A percentile compares a stretch with the other conserved stretches of the same genome.
These are phyloP conservation scores for Philonicus albiceps DNA, from an alignment of 2,888 invertebrate genomes.

Conservation along the genomic window DNA sequence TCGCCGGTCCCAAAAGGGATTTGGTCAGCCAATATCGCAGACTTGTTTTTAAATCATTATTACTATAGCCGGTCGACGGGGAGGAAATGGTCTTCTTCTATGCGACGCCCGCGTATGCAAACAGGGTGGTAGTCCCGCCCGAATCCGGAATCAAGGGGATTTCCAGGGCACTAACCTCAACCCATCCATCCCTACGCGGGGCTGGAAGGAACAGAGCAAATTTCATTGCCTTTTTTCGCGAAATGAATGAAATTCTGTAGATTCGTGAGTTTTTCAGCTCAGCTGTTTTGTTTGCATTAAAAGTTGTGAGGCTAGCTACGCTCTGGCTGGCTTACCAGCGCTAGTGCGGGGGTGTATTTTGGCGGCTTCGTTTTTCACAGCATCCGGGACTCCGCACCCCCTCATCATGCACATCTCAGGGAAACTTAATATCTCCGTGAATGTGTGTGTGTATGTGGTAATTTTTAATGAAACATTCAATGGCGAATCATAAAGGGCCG, in stretches of 20 bases:
- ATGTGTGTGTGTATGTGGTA: conserved; percentile 5
- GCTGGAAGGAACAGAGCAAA: not conserved
- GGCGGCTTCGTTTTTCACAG: not conserved
- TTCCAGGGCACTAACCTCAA: not conserved
- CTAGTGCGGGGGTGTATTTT: not conserved
- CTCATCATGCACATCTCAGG: not conserved
- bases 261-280: conserved; percentile 1
- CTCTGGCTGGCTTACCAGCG: not conserved
- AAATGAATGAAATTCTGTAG: conserved; percentile 21
- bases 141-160: not conserved
- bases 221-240: not conserved
- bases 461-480: conserved; percentile 40
- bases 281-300: conserved; percentile 30
- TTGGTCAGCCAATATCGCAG: not conserved
- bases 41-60: not conserved
- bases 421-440: not conserved
- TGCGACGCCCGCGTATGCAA: not conserved
- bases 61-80: not conserved
- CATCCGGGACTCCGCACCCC: not conserved
- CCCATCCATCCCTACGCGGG: not conserved
- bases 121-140: not conserved
- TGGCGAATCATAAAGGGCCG: conserved; percentile 37
- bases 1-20: not conserved
- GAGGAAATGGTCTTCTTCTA: not conserved
- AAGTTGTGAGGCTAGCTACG: not conserved